Evolutionary conservation across 2,113 vertebrate genomes (phyloP).

Genomic region (Myrmecophaga tridactyla): DNA sequence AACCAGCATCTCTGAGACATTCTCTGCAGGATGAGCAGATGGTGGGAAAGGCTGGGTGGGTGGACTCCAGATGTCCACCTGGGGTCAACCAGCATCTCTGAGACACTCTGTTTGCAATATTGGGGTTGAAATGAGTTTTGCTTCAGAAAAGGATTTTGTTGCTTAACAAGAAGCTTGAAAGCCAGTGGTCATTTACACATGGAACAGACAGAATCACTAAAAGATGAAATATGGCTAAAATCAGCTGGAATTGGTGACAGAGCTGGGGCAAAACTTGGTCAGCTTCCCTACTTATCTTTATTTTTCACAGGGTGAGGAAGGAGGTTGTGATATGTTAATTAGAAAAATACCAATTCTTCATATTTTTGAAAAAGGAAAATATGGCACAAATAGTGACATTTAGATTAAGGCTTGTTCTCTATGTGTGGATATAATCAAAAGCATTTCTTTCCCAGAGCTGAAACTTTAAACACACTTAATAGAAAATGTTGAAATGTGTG

Average conservation of each 20-base stretch:
- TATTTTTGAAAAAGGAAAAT: background rate
- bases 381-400: background rate
- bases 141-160: background rate
- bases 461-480: background rate
- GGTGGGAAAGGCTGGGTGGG: rapidly evolving
- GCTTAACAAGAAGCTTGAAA: background rate
- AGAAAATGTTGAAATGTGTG: background rate
- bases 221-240: background rate
- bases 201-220: background rate
- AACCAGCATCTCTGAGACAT: background rate
- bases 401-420: background rate
- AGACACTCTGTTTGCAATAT: background rate
- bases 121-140: background rate
- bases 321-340: rapidly evolving
- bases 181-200: background rate
- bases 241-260: background rate
- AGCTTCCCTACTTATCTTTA: background rate
- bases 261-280: background rate
- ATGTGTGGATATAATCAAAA: background rate
- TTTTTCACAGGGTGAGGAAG: background rate
- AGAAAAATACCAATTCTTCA: background rate
- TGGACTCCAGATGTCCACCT: no score
- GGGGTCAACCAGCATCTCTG: background rate
- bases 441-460: background rate
- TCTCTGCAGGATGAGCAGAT: rapidly evolving